phyloP scores from a whole-genome alignment of 2,888 invertebrate species.

The Eugnorisma glareosa region DNA sequence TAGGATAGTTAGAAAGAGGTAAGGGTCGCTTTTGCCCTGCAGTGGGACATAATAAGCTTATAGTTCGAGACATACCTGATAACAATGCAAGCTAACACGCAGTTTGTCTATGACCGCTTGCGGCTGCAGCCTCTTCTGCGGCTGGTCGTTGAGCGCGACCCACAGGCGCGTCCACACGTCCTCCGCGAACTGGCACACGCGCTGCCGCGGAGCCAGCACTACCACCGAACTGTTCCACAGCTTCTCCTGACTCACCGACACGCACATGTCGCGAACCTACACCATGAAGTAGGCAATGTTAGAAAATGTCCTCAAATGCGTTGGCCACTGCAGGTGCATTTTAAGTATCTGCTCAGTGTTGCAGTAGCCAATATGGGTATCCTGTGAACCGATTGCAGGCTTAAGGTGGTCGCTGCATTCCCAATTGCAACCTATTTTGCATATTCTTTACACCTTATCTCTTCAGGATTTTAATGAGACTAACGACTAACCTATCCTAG shows the following conservation, averaged over 20 bases:
- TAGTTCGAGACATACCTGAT: slow-evolving; percentile 90
- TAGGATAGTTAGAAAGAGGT: background rate
- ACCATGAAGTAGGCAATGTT: background rate
- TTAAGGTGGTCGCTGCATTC: background rate
- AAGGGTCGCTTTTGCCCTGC: background rate
- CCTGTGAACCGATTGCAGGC: background rate
- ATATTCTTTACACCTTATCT: background rate
- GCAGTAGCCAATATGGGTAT: background rate
- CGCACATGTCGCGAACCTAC: slow-evolving; percentile 87
- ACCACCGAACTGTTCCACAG: slow-evolving; percentile 96
- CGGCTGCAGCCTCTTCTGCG: slow-evolving; percentile 89
- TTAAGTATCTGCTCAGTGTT: background rate
- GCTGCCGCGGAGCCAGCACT: slow-evolving; percentile 95
- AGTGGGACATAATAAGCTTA: background rate
- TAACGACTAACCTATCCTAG: background rate
- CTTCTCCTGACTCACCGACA: slow-evolving; percentile 93
- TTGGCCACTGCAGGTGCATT: background rate
- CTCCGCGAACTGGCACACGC: slow-evolving; percentile 94
- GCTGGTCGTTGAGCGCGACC: slow-evolving; percentile 92
- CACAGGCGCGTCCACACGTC: slow-evolving; percentile 96
- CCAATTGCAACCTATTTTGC: background rate
- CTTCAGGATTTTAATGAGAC: background rate
- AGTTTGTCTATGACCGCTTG: slow-evolving; percentile 94
- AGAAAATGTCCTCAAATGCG: background rate
- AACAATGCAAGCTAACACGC: slow-evolving; percentile 95